A percentile compares a stretch with the other conserved stretches of the same genome.
Evolutionary conservation across 2,797 vertebrate genomes (phyloP).

Genomic region (Hippoglossus hippoglossus): DNA sequence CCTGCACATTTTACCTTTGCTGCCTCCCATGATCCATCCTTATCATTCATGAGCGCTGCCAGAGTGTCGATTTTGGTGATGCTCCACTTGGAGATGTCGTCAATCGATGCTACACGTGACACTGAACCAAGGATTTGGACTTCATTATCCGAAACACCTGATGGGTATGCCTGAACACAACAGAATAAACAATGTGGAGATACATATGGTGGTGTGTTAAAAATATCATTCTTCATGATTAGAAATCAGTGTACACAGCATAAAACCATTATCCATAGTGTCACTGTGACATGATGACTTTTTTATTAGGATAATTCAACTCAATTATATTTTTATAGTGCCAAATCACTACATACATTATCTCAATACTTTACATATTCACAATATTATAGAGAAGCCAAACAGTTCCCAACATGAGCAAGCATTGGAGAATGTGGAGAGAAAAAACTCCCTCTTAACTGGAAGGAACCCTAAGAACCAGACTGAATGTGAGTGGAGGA

Average conservation of each 20-base stretch:
- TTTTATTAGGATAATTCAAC: not conserved
- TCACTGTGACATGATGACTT: not conserved
- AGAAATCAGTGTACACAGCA: not conserved
- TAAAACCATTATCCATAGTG: not conserved
- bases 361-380: too few relatives aligned
- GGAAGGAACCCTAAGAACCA: too few relatives aligned
- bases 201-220: not conserved
- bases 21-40: conserved; percentile 63
- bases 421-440: too few relatives aligned
- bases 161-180: conserved; percentile 61
- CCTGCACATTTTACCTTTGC: conserved; percentile 49
- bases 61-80: conserved; percentile 70
- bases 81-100: conserved; percentile 74
- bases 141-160: conserved; percentile 57
- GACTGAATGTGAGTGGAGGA: too few relatives aligned
- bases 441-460: too few relatives aligned
- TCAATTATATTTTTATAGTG: too few relatives aligned
- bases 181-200: not conserved
- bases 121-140: conserved; percentile 59
- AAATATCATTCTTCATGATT: not conserved
- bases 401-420: too few relatives aligned
- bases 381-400: too few relatives aligned
- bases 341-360: too few relatives aligned
- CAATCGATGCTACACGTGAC: conserved; percentile 65
- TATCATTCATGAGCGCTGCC: conserved; percentile 57